Evolutionary conservation across 1,140 invertebrate genomes (phyloP).

Genomic region (Rhopalosiphum maidis): DNA sequence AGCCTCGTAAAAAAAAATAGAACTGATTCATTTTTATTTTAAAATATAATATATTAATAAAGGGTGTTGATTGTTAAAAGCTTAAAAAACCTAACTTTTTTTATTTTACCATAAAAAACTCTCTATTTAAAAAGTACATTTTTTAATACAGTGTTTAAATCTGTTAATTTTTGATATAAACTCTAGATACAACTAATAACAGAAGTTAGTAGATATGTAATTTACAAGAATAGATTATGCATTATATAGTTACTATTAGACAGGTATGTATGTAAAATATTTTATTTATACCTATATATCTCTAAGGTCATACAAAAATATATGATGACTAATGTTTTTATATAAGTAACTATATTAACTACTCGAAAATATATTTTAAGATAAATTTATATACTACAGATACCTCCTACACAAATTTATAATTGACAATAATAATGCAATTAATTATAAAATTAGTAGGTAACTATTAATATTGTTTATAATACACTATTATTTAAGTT

Average conservation of each 20-base stretch:
- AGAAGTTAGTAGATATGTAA: not conserved
- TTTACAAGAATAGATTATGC: not conserved
- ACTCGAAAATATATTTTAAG: not conserved
- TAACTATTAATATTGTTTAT: not conserved
- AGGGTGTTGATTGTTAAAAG: not conserved
- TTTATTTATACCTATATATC: not conserved
- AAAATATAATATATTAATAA: not conserved
- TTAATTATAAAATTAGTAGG: not conserved
- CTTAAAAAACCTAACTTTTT: not conserved
- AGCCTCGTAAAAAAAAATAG: not conserved
- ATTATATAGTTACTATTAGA: not conserved
- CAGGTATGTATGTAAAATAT: not conserved
- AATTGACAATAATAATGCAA: not conserved
- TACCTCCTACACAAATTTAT: not conserved
- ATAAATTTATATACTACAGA: not conserved
- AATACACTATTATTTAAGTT: not conserved
- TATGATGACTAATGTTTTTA: conserved; percentile 4
- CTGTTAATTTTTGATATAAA: not conserved
- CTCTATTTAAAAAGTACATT: not conserved
- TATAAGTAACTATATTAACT: not conserved
- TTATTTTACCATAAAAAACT: not conserved
- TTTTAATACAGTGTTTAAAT: not conserved
- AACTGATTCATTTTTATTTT: not conserved
- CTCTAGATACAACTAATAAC: not conserved
- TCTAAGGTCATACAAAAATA: conserved; percentile 3